Evolutionary conservation across 2,797 vertebrate genomes (phyloP), one percentile per base, ranked within the genome.

Genomic region (Xenopus petersii): DNA sequence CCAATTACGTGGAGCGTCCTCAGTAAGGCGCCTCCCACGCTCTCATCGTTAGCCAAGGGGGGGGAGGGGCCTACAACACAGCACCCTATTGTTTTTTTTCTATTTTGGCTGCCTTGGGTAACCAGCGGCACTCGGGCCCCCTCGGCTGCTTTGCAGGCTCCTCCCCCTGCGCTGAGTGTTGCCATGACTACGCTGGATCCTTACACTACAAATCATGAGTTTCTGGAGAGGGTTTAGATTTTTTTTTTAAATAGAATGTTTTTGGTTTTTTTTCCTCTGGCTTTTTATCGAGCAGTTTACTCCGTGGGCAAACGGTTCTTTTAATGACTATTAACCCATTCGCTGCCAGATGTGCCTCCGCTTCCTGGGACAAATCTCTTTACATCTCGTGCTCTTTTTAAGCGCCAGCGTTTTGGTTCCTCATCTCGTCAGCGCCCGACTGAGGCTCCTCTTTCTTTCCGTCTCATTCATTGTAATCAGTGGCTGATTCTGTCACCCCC

Each of bases 1-100:
- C 97, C 59, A 99, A 99, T 82, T 99, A 99, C 0, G 96, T 99
- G 74, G 96, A 98, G 84, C 93, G 97, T 46, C 87, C 94, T 81
- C 95, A 94, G 75, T 98, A 89, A 91, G 46, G 55, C 49, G 11
- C 49, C 15, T 46, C 60, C 67, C 4, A 75, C 80, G 77, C 80
- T 46, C 64, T 84, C 83, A 86, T 86, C 84, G 81, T 15, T 51
- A 12, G 10, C n/a, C 51, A 21, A 61, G 26, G n/a, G 16, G 16
- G 0, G 47, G 60, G 58, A 36, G 33, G 64, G 16, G 16, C 48
- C 30, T 46, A 58, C 21, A 42, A 42, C 15, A 7, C 24, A 48
- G 21, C 56, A 6, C 49, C 60, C 49, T 56, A 17, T 11, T 30
- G 68, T 36, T 59, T 3, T 13, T 13, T 55, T 55, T 55, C 5